These are phyloP conservation scores for Athalia circularis DNA, from an alignment of 2,888 invertebrate species.

Conservation along the genomic window DNA sequence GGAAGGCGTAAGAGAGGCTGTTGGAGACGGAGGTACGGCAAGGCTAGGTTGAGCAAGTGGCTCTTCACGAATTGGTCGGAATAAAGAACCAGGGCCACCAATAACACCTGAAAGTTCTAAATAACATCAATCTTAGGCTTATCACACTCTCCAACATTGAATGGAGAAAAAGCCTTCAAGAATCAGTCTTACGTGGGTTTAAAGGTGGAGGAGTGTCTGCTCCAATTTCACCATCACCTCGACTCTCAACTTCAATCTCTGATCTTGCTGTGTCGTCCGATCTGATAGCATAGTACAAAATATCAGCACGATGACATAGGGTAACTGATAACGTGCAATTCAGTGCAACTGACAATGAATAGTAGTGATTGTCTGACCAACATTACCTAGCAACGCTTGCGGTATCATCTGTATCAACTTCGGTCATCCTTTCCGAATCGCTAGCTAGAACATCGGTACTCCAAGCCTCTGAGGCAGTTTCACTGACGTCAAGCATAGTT, in stretches of 20 bases:
- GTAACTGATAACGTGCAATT: not conserved
- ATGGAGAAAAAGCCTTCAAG: not conserved
- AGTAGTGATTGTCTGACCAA: not conserved
- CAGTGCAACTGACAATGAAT: too few relatives aligned
- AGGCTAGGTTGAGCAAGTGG: conserved; percentile 58
- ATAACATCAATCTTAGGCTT: conserved; percentile 23
- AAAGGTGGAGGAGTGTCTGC: conserved; percentile 72
- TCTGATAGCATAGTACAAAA: conserved; percentile 66
- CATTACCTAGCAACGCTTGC: conserved; percentile 78
- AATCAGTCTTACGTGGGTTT: conserved; percentile 61
- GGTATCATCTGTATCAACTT: conserved; percentile 85
- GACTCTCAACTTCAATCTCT: conserved; percentile 74
- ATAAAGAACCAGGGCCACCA: conserved; percentile 61
- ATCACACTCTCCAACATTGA: not conserved
- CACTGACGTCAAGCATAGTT: conserved; percentile 84
- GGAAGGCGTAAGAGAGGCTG: conserved; percentile 62
- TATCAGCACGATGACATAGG: not conserved
- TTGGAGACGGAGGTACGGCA: conserved; percentile 65
- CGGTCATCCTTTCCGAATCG: conserved; percentile 93
- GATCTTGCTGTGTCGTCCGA: conserved; percentile 86
- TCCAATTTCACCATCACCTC: conserved; percentile 72
- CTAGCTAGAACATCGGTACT: conserved; percentile 96
- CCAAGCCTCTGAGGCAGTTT: conserved; percentile 98
- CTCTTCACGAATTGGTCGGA: conserved; percentile 72
- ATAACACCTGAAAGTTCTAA: conserved; percentile 53